Evolutionary conservation across 2,888 invertebrate species (phyloP), one percentile per base, ranked within the genome.

Genomic region (Pecten maximus): DNA sequence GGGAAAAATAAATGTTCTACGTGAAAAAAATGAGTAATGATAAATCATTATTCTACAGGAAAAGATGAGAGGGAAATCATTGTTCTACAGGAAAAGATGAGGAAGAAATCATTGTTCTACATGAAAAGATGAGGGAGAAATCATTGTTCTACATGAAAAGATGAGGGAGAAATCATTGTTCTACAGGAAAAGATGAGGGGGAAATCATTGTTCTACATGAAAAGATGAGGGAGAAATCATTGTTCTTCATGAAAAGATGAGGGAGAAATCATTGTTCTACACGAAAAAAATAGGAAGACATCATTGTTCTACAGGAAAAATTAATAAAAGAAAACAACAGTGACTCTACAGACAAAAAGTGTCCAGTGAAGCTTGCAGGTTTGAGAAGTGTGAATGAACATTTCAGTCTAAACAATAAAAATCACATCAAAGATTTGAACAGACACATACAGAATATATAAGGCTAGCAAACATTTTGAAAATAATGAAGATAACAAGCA

Each of bases 391-490:
- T 35, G 74, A 74, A 35, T 35, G 74, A 74, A 35, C 0, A 74
- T 15, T 8, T 74, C 10, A 35, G 10, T 12, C 74, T n/a, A 60
- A 60, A 23, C 23, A n/a, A 23, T 23, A 74, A 74, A 54, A 74
- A 74, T 35, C 35, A 74, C 23, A 35, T 35, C 28, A 28, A 28
- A 35, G 28, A 74, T 35, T 74, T 8, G 28, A 74, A 74, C 74
- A 74, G n/a, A 74, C 35, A 74, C 28, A 86, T 4, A 40, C 87
- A 89, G 40, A 12, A 44, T 40, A 35, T 48, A 10, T n/a, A n/a
- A n/a, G n/a, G n/a, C n/a, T n/a, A n/a, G n/a, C n/a, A n/a, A 40
- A 88, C 10, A 23, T 12, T 60, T 74, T 87, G 88, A 19, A 90
- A 88, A 88, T 23, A 10, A 40, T 50, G 39, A 74, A 87, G 60